Percentiles rank a stretch among this genome's conserved stretches.
These are phyloP conservation scores for Phanerotoma sp. DNA, from an alignment of 2,888 invertebrate genomes.

Conservation along the genomic window DNA sequence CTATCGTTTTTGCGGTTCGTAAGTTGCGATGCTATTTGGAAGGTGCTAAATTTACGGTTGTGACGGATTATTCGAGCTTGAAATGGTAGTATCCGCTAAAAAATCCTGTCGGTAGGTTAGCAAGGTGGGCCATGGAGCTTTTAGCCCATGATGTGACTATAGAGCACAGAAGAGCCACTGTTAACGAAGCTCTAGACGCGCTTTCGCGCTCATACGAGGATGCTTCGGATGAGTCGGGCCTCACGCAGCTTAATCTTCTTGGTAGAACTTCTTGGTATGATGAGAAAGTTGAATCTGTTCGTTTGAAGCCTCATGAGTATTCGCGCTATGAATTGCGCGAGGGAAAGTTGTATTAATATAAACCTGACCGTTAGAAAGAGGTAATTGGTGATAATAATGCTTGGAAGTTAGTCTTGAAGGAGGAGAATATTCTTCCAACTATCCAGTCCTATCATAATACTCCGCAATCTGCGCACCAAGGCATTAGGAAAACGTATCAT, in stretches of 20 bases:
- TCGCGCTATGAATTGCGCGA: constrained; percentile 11
- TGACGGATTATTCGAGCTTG: constrained; percentile 32
- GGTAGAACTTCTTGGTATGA: constrained; percentile 19
- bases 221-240: neutral
- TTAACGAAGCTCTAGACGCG: constrained; percentile 1
- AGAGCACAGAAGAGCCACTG: neutral
- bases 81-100: constrained; percentile 21
- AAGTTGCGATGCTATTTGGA: constrained; percentile 26
- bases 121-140: constrained; percentile 2
- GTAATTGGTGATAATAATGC: neutral
- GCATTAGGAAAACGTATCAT: constrained; percentile 11
- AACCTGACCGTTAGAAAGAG: neutral
- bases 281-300: constrained; percentile 13
- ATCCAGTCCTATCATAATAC: neutral
- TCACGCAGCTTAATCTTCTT: neutral
- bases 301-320: neutral
- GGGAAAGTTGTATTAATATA: neutral
- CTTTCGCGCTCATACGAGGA: neutral
- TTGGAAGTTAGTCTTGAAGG: neutral
- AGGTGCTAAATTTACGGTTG: constrained; percentile 27
- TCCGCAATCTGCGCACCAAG: neutral
- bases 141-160: neutral
- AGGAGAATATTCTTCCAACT: neutral
- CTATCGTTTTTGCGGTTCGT: constrained; percentile 25
- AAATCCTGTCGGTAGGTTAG: constrained; percentile 8